A percentile compares a stretch with the other conserved stretches of the same genome.
Evolutionary conservation across 1,140 invertebrate genomes (phyloP).

Genomic region (Drosophila miranda): DNA sequence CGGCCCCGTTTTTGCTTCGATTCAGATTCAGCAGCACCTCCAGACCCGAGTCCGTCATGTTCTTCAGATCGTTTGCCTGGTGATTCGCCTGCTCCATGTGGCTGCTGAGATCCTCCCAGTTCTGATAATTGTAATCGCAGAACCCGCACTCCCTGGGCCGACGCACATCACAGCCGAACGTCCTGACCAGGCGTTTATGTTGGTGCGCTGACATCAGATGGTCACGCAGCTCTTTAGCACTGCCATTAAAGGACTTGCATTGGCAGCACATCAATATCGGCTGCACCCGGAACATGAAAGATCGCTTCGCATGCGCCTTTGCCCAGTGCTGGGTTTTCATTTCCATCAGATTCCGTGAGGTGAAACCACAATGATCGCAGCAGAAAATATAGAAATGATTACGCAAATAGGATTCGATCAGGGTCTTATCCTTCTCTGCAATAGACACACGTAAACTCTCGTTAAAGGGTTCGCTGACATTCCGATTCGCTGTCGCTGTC

Average conservation of each 20-base stretch:
- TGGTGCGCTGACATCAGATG: neutral
- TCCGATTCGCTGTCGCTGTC: no score
- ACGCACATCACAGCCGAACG: slow-evolving; percentile 41
- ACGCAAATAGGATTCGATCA: neutral
- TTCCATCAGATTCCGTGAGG: slow-evolving; percentile 10
- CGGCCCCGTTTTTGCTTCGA: neutral
- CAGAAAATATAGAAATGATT: slow-evolving; percentile 36
- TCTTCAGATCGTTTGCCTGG: slow-evolving; percentile 53
- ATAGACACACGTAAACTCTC: slow-evolving; percentile 4
- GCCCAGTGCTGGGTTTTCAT: slow-evolving; percentile 52
- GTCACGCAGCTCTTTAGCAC: slow-evolving; percentile 40
- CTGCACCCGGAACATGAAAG: slow-evolving; percentile 62
- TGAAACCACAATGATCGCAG: slow-evolving; percentile 45
- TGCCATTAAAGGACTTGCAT: slow-evolving; percentile 41
- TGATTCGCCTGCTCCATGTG: slow-evolving; percentile 34
- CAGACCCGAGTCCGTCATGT: slow-evolving; percentile 35
- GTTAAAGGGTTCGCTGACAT: neutral
- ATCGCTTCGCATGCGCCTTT: slow-evolving; percentile 28
- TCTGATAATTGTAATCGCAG: slow-evolving; percentile 35
- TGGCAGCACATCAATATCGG: slow-evolving; percentile 41
- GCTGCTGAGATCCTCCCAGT: slow-evolving; percentile 10
- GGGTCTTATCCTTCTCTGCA: no score
- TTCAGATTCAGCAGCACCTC: slow-evolving; percentile 16
- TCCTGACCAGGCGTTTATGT: slow-evolving; percentile 15
- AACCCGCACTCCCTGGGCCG: slow-evolving; percentile 47